Evolutionary conservation across 2,797 vertebrate genomes (phyloP), one percentile per base, ranked within the genome.

Genomic region (Chloroceryle inda): DNA sequence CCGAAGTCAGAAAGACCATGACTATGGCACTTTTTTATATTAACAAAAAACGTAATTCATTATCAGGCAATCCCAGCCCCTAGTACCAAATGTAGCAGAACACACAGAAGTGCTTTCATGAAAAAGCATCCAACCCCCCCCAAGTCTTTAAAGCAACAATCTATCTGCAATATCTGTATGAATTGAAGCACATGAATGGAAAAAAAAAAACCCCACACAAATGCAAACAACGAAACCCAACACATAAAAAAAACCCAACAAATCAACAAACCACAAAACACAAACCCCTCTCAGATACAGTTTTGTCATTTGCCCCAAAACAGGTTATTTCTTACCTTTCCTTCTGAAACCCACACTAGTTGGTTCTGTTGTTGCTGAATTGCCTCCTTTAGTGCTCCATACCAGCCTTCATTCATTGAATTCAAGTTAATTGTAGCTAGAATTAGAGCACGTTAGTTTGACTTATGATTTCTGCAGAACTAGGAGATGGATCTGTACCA

Each of bases 341-440:
- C 99, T 97, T 99, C 99, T 8, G 99, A 99, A 96, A 99, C 99
- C 99, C 99, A 99, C 67, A 99, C 99, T 93, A 99, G 92, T 95
- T 99, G 99, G 96, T 99, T 99, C 98, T 99, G 99, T 78, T 99
- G 99, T 35, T 99, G 99, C 78, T 99, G 99, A 94, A 99, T 98
- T 13, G 98, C 99, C 96, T 99, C 99, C 87, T 99, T 99, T 84
- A 99, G 97, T 35, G 99, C 99, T 22, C 99, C 99, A 69, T 99
- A 99, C 99, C 99, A 99, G 71, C 99, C 99, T 37, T 99, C 99
- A 21, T 99, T 99, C 99, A 99, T 99, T 81, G 99, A 99, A 97
- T 99, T 99, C 98, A 99, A 97, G 98, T 99, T 99, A 98, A 99
- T 99, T 94, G 99, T 99, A 85, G 99, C 99, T 99, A 96, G 76